Conservation (phyloP, 2,888 invertebrate species). For the Dasypogon diadema region DNA sequence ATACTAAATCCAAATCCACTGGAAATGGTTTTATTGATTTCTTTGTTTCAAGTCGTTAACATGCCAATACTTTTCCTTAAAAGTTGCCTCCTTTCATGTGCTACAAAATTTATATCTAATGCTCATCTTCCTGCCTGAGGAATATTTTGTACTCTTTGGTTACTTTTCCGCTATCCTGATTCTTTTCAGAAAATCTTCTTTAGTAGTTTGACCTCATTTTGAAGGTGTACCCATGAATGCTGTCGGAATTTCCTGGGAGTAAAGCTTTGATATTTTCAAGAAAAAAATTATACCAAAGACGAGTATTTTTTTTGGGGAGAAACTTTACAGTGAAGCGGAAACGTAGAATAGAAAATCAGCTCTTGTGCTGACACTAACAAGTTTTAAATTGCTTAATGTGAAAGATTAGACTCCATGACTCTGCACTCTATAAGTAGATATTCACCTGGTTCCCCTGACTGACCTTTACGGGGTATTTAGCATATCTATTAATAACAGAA, state of each 20-base stretch:
- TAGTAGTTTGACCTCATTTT: conserved; percentile 14
- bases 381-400: background rate
- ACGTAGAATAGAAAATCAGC: no score
- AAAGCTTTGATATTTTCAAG: background rate
- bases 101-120: background rate
- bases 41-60: background rate
- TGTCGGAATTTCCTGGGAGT: background rate
- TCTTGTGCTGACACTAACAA: background rate
- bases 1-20: no score
- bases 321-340: no score
- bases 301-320: no score
- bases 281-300: no score
- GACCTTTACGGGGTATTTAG: conserved; percentile 13
- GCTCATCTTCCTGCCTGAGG: background rate
- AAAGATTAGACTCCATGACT: no score
- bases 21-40: background rate
- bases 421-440: no score
- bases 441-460: background rate
- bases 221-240: background rate
- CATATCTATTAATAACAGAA: conserved; percentile 17
- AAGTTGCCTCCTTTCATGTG: background rate
- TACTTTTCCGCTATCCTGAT: background rate
- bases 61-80: background rate
- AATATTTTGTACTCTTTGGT: background rate
- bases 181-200: background rate